Percentiles rank a stretch among this genome's conserved stretches.
phyloP scores from a whole-genome alignment of 1,140 invertebrate species.

The Atta cephalotes region DNA sequence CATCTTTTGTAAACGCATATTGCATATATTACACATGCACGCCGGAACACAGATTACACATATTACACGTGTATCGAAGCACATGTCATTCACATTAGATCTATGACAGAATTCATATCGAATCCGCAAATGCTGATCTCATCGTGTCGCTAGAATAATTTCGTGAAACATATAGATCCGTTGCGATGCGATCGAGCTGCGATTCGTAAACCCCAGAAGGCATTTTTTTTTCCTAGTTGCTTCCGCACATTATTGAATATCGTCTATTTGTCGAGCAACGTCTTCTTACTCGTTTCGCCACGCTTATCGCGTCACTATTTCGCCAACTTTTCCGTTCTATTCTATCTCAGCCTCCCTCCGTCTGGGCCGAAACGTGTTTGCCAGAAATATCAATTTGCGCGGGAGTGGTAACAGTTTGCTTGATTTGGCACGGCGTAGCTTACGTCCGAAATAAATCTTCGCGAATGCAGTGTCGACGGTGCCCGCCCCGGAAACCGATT shows the following conservation, averaged over 20 bases:
- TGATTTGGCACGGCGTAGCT: slow-evolving; percentile 75
- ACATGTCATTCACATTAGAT: slow-evolving; percentile 28
- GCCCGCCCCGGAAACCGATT: slow-evolving; percentile 63
- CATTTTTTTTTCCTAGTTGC: slow-evolving; percentile 17
- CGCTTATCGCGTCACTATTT: slow-evolving; percentile 56
- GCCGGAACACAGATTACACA: not conserved
- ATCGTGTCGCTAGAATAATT: not conserved
- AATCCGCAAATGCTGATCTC: slow-evolving; percentile 24
- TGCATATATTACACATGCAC: not conserved
- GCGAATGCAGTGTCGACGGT: slow-evolving; percentile 10
- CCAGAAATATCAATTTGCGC: slow-evolving; percentile 82
- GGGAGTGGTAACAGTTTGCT: slow-evolving; percentile 81
- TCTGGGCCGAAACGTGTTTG: slow-evolving; percentile 60
- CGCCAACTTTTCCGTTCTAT: slow-evolving; percentile 37
- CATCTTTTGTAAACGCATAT: not conserved
- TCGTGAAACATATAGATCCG: slow-evolving; percentile 4
- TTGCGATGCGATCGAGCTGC: not conserved
- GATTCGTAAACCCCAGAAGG: not conserved
- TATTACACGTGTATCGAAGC: slow-evolving; percentile 32
- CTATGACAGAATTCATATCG: slow-evolving; percentile 12
- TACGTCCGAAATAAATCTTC: slow-evolving; percentile 75
- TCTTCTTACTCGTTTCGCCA: slow-evolving; percentile 35
- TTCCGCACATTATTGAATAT: slow-evolving; percentile 64
- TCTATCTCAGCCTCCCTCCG: slow-evolving; percentile 38
- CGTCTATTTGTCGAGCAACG: slow-evolving; percentile 57